Percentiles rank a stretch among this genome's conserved stretches.
phyloP scores from a whole-genome alignment of 2,888 invertebrate genomes.

The Pseudococcus viburni region DNA sequence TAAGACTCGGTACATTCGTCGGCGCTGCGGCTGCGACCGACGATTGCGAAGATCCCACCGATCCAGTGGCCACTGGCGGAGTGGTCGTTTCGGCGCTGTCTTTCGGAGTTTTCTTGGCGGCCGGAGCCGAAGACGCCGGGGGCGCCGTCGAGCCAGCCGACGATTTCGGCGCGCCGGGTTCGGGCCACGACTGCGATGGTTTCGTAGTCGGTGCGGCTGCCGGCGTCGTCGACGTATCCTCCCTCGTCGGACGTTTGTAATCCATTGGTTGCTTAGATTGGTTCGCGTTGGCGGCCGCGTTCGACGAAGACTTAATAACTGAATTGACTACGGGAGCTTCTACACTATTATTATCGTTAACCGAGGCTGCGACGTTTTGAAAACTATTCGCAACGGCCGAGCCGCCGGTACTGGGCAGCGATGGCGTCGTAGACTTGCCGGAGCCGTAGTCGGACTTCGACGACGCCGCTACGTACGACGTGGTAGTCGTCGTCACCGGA shows the following conservation, averaged over 20 bases:
- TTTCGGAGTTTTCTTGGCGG: conserved; percentile 5
- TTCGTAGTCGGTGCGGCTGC: conserved; percentile 14
- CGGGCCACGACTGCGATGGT: conserved; percentile 30
- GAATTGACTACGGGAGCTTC: conserved; percentile 37
- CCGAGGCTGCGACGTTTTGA: not conserved
- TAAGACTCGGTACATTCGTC: conserved; percentile 40
- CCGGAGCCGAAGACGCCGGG: not conserved
- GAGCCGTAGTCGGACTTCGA: not conserved
- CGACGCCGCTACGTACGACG: not conserved
- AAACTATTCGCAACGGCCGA: not conserved
- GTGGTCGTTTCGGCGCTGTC: not conserved
- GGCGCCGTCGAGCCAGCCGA: not conserved
- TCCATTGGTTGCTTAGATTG: conserved; percentile 52
- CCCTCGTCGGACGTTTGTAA: conserved; percentile 63
- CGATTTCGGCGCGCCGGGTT: not conserved
- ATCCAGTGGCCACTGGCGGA: not conserved
- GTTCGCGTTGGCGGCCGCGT: conserved; percentile 1
- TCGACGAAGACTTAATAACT: conserved; percentile 41
- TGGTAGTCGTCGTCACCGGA: not conserved
- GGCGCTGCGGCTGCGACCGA: not conserved
- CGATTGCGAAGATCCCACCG: conserved; percentile 12
- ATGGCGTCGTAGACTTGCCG: not conserved
- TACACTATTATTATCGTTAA: conserved; percentile 49
- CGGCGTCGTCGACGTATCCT: conserved; percentile 48
- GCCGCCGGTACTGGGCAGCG: not conserved